Evolutionary conservation across 2,113 vertebrate genomes (phyloP).

Genomic region (Microtus oregoni): DNA sequence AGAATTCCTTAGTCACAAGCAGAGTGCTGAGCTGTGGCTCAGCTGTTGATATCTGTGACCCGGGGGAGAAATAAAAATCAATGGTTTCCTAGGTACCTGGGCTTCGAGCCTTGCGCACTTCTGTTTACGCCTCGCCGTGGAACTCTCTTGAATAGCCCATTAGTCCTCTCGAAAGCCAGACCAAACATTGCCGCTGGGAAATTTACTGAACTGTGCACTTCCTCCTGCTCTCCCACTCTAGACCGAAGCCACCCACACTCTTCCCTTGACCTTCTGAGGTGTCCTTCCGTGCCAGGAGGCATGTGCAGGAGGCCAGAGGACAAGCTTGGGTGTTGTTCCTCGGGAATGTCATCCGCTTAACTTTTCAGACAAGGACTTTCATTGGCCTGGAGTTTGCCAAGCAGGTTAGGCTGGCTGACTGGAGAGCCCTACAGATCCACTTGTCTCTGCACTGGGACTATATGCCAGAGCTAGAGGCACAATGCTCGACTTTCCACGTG

Average conservation of each 20-base stretch:
- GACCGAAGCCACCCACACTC: not conserved
- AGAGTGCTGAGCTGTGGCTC: not conserved
- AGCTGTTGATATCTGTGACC: not conserved
- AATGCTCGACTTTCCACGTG: not conserved
- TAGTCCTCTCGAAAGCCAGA: constrained; percentile 47
- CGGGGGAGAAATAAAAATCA: constrained; percentile 45
- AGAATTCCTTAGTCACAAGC: accelerated
- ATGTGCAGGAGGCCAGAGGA: not conserved
- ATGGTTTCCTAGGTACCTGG: constrained; percentile 59
- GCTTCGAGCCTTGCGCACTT: not conserved
- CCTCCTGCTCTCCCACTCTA: not conserved
- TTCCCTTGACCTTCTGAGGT: not conserved
- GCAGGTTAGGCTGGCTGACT: not conserved
- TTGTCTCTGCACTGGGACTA: not conserved
- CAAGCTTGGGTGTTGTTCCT: not conserved
- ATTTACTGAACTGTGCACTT: not conserved
- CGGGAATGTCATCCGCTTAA: not conserved
- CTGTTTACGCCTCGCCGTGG: not conserved
- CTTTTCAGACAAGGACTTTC: not conserved
- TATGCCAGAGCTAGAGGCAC: not conserved
- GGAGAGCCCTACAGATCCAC: not conserved
- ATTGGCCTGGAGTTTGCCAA: not conserved
- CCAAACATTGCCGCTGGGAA: not conserved
- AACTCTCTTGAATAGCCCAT: constrained; percentile 45
- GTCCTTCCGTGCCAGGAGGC: not conserved